Percentiles rank a stretch among this genome's conserved stretches.
These are phyloP conservation scores for Lethocerus indicus DNA, from an alignment of 1,140 invertebrate species.

Conservation along the genomic window DNA sequence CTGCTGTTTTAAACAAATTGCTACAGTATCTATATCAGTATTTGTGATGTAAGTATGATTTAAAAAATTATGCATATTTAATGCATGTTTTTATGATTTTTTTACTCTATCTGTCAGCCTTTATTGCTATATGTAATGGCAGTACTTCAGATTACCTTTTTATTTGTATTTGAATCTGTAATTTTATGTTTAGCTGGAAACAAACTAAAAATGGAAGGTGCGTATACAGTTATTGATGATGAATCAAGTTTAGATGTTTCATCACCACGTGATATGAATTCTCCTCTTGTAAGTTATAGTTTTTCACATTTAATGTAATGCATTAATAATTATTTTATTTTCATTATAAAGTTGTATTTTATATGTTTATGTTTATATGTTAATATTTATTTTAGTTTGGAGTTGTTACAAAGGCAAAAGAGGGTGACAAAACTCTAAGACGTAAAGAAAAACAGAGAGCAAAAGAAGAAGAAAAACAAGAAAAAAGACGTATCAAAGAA, in stretches of 20 bases:
- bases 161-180: too few species aligned
- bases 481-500: constrained; percentile 55
- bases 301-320: too few species aligned
- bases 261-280: constrained; percentile 47
- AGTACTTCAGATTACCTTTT: too few species aligned
- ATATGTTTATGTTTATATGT: constrained; percentile 8
- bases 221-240: constrained; percentile 30
- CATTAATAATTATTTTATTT: too few species aligned
- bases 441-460: constrained; percentile 54
- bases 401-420: constrained; percentile 40
- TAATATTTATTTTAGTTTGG: constrained; percentile 29
- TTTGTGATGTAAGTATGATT: too few species aligned
- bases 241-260: constrained; percentile 48
- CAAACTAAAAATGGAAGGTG: constrained; percentile 26
- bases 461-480: constrained; percentile 60
- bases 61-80: too few species aligned
- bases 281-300: constrained; percentile 37
- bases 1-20: too few species aligned
- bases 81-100: too few species aligned
- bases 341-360: constrained; percentile 7
- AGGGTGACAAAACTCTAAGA: constrained; percentile 41
- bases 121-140: too few species aligned
- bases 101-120: too few species aligned
- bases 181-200: constrained; percentile 17
- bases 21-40: too few species aligned